Base-by-base conservation (phyloP, 1,140 invertebrate genomes). In the Druon quercuslanigerum region DNA sequence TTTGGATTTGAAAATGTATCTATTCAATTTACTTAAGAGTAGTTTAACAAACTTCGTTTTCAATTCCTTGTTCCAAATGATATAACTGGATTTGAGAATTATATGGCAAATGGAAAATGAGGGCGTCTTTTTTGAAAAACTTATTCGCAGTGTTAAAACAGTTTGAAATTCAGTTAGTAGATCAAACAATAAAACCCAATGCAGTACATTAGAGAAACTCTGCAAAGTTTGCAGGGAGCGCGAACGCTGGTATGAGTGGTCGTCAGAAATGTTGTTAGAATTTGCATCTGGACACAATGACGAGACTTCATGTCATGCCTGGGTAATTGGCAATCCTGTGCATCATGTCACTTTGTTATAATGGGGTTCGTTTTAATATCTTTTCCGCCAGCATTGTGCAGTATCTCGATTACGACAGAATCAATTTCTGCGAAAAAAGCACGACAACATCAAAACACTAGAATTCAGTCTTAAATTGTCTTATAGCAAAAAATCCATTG, bases 241-340 rank as follows among this genome's bases (percentile, higher is more conserved):
- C 19, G 14, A 60, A 60, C 57, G 57, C 19, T 16, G 57, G 57
- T 19, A 60, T 60, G 20, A 60, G 20, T 60, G 57, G 57, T 13
- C 57, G 20, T 5, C 20, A 60, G 20, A 33, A 57, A 57, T 57
- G 20, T 57, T 57, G 56, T 25, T 57, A 57, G 56, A 60, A 16
- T 60, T 14, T 60, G 25, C 12, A 60, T 60, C 57, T 60, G 13
- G 57, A 40, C 57, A 60, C 19, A 60, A 60, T 60, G 57, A 60
- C 57, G 57, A 60, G 25, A 25, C 57, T 60, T 19, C 33, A 60
- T 25, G 20, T 60, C 57, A 33, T 60, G 57, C 57, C 16, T 14
- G 57, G 25, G 40, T 60, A 60, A 60, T 60, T 60, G 57, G 25
- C 57, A 60, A 60, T 60, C 57, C 20, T 60, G 57, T 20, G 57